These are phyloP conservation scores for Erpetoichthys calabaricus DNA, from an alignment of 2,797 vertebrate species.

Conservation along the genomic window DNA sequence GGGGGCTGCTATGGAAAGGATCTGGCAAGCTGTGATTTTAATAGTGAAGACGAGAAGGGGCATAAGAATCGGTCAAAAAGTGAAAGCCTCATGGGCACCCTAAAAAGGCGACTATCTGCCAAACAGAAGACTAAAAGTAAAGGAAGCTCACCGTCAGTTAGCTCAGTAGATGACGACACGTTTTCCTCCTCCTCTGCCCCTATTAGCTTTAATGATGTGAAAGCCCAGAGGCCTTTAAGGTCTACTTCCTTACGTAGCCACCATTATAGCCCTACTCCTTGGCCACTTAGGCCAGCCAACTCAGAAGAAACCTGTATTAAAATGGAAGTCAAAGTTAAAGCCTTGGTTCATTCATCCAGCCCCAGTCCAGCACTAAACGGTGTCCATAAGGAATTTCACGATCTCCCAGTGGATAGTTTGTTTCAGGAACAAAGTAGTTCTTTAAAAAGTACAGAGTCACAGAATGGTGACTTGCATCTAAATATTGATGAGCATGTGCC, in stretches of 20 bases:
- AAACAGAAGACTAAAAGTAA: slow-evolving; percentile 91
- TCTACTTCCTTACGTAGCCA: slow-evolving; percentile 81
- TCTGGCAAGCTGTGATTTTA: slow-evolving; percentile 69
- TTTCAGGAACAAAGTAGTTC: slow-evolving; percentile 66
- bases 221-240: slow-evolving; percentile 78
- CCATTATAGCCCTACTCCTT: slow-evolving; percentile 92
- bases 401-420: slow-evolving; percentile 71
- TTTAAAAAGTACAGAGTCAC: slow-evolving; percentile 64
- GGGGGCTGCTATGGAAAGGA: slow-evolving; percentile 89
- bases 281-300: slow-evolving; percentile 80
- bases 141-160: slow-evolving; percentile 57
- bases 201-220: slow-evolving; percentile 77
- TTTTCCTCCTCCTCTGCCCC: slow-evolving; percentile 89
- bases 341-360: slow-evolving; percentile 81
- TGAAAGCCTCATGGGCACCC: slow-evolving; percentile 86
- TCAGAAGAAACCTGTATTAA: slow-evolving; percentile 88
- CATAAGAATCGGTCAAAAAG: slow-evolving; percentile 78
- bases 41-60: slow-evolving; percentile 71
- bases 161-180: slow-evolving; percentile 76
- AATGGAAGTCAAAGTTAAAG: slow-evolving; percentile 92
- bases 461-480: slow-evolving; percentile 73
- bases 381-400: slow-evolving; percentile 80
- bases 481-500: slow-evolving; percentile 89
- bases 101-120: slow-evolving; percentile 82
- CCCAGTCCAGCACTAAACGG: slow-evolving; percentile 82